Percentiles rank a stretch among this genome's conserved stretches.
Evolutionary conservation across 2,888 invertebrate genomes (phyloP).

Genomic region (Miltochrista miniata): DNA sequence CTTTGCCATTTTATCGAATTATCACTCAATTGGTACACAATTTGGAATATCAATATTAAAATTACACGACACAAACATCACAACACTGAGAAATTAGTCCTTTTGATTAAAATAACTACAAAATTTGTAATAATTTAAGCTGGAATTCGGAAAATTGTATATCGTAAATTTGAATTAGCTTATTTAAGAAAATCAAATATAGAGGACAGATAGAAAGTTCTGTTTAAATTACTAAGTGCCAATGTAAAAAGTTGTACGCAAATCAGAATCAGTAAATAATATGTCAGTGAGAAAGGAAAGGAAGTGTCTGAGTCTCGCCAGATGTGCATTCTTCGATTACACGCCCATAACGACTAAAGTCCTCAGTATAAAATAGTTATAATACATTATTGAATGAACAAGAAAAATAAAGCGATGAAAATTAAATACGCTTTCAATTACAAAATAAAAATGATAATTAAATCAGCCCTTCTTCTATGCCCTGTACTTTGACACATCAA

Average conservation of each 20-base stretch:
- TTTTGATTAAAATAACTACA: conserved; percentile 33
- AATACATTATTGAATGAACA: conserved; percentile 20
- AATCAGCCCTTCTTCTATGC: conserved; percentile 61
- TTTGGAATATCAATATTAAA: conserved; percentile 43
- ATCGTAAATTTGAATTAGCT: background rate
- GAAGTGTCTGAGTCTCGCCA: conserved; percentile 53
- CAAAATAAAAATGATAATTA: conserved; percentile 56
- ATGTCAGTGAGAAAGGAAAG: conserved; percentile 52
- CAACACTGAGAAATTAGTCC: conserved; percentile 56
- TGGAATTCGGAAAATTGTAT: conserved; percentile 19
- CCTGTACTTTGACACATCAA: conserved; percentile 72
- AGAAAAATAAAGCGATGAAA: conserved; percentile 35
- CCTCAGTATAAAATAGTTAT: conserved; percentile 16
- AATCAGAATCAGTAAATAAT: conserved; percentile 34
- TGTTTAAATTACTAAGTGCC: background rate
- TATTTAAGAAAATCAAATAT: background rate
- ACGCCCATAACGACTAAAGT: conserved; percentile 47
- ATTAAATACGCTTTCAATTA: conserved; percentile 47
- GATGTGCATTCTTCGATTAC: conserved; percentile 61
- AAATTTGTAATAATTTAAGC: conserved; percentile 28
- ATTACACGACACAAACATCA: conserved; percentile 69
- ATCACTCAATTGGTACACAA: conserved; percentile 56
- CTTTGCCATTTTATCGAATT: conserved; percentile 85
- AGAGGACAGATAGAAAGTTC: conserved; percentile 6
- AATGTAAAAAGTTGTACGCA: conserved; percentile 11